Evolutionary conservation across 2,113 vertebrate species (phyloP), one percentile per base, ranked within the genome.

Genomic region (Sylvilagus bachmani): DNA sequence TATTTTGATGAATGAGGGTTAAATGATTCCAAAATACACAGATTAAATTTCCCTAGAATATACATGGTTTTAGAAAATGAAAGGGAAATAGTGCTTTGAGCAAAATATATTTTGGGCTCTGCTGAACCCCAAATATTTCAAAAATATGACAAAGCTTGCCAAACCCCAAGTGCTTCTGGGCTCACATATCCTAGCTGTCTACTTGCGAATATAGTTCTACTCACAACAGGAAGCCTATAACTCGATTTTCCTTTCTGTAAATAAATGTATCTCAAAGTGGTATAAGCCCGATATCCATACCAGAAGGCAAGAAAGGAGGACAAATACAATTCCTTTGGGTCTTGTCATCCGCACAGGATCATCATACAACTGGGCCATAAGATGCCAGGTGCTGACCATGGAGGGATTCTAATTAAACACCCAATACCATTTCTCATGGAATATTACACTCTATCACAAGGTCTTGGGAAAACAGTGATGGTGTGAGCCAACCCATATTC

Each of bases 381-480:
- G 14, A 87, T 16, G 7, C 95, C 96, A 96, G 90, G 95, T 95
- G 96, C 94, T 97, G 97, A 98, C 97, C 95, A 95, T 74, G 75
- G 83, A 44, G 94, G 55, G 88, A 82, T 86, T 91, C 89, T 92
- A 74, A 96, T 97, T 92, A 98, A 98, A 98, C 88, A 97, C 97
- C 98, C 85, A 98, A 78, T 61, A 92, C 86, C 2, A n/a, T 31
- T 92, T 97, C 88, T 97, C 55, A 3, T 85, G 96, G 77, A 95
- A 97, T 73, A 61, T 87, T 97, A 93, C 73, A 81, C 79, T 97
- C 86, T 78, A 96, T 83, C 85, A 13, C 19, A 27, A 98, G 89
- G 80, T 85, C 93, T 78, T 96, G 84, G 78, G 86, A 95, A 96
- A 93, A 94, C 1, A 93, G 84, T 92, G 88, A 69, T 17, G 22